phyloP scores from a whole-genome alignment of 2,888 invertebrate species.

The Apodemia hepburni region DNA sequence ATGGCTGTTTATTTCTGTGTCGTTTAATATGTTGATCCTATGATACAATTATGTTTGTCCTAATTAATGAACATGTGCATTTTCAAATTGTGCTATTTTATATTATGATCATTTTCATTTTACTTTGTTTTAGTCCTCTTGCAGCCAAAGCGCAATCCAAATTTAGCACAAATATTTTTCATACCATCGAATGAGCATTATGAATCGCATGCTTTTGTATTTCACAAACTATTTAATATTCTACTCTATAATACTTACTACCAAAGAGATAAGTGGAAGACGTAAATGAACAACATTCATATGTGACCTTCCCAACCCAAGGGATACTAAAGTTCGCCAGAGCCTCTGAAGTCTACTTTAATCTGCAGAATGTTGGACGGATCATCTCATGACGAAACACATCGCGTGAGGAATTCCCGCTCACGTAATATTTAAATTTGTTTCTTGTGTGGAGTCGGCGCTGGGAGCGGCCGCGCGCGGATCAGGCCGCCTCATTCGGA shows the following conservation, averaged over 20 bases:
- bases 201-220: no score
- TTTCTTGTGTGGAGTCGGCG: conserved; percentile 3
- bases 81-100: no score
- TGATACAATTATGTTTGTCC: no score
- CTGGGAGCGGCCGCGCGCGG: not conserved
- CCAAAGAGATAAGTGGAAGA: not conserved
- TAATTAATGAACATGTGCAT: no score
- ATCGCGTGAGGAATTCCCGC: not conserved
- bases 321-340: not conserved
- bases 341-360: not conserved
- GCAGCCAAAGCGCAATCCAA: no score
- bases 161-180: no score
- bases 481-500: conserved; percentile 22
- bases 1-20: no score
- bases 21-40: no score
- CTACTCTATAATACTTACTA: not conserved
- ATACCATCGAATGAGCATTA: no score
- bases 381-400: not conserved
- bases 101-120: no score
- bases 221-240: not conserved
- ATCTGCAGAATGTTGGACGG: not conserved
- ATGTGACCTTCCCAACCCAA: not conserved
- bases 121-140: no score
- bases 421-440: conserved; percentile 14
- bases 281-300: not conserved